Conservation (phyloP, 2,797 vertebrate genomes). For the Coregonus ussuriensis region DNA sequence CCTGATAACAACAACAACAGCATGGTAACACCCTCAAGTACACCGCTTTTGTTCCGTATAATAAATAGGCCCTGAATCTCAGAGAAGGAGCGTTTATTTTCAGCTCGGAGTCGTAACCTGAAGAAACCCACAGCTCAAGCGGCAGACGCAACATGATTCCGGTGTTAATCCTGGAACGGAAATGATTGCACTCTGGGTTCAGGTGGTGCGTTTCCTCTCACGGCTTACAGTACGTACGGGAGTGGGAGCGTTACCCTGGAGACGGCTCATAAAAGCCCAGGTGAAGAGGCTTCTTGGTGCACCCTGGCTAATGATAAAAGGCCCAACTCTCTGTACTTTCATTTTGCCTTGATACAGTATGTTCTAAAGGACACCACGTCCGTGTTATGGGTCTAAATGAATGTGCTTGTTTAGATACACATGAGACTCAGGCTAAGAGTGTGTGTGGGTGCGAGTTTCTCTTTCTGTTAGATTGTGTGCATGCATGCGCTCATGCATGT, state of each 20-base stretch:
- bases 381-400: neutral
- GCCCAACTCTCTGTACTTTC: neutral
- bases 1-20: slow-evolving; percentile 1
- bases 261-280: slow-evolving; percentile 50
- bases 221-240: slow-evolving; percentile 49
- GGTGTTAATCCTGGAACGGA: slow-evolving; percentile 59
- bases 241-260: slow-evolving; percentile 64
- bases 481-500: neutral
- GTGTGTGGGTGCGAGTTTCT: neutral
- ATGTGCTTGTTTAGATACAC: neutral
- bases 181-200: slow-evolving; percentile 54
- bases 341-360: neutral
- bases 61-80: neutral
- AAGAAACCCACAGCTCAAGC: slow-evolving; percentile 26
- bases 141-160: slow-evolving; percentile 31
- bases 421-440: neutral
- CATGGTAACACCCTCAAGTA: neutral
- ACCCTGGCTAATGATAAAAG: slow-evolving; percentile 51
- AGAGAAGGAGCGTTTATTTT: neutral
- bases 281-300: neutral
- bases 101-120: neutral
- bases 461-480: neutral
- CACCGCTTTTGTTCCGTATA: neutral
- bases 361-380: neutral
- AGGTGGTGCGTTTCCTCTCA: slow-evolving; percentile 56